Evolutionary conservation across 1,140 invertebrate species (phyloP), one percentile per base, ranked within the genome.

Genomic region (Brachionus asplanchnoidis): DNA sequence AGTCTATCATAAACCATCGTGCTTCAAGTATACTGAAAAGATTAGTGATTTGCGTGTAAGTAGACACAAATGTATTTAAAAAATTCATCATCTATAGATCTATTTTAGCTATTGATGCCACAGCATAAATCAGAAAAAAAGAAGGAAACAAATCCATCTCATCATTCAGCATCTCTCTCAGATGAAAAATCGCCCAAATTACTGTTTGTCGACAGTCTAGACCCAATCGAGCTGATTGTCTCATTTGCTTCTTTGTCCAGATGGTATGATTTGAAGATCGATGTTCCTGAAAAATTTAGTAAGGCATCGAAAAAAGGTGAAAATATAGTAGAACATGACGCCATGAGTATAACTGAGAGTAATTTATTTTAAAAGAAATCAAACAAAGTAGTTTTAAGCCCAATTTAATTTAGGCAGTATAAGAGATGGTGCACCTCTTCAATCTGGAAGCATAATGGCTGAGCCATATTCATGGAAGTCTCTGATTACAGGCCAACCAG

Each of bases 401-500:
- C n/a, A 68, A 28, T 68, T 68, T 32, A 28, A 28, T 28, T 68
- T 40, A 73, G 77, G 17, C 7, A 36, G 46, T 14, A n/a, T 79
- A 17, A 79, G 53, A 79, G 53, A 85, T 3, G 86, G 86, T 8
- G 85, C 86, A 7, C 86, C 86, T 9, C 85, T 89, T 2, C 86
- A 85, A 2, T 87, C 87, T 14, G 89, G 88, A 9, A 86, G 87
- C 4, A 84, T 90, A 53, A 86, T 88, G 40, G 89, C 88, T 20
- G 89, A 90, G 80, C 88, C 89, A 0, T 89, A 89, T 73, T 90
- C 89, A 1, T 90, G 89, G 89, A 90, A 90, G 85, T 88, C 87
- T 85, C 85, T 90, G 6, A 87, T 88, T 1, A 88, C 87, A 46
- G 89, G 89, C 8, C 88, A 89, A 77, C 88, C 89, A n/a, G 87